A percentile compares a stretch with the other conserved stretches of the same genome.
phyloP scores from a whole-genome alignment of 2,888 invertebrate genomes.

The Lathronympha strigana region DNA sequence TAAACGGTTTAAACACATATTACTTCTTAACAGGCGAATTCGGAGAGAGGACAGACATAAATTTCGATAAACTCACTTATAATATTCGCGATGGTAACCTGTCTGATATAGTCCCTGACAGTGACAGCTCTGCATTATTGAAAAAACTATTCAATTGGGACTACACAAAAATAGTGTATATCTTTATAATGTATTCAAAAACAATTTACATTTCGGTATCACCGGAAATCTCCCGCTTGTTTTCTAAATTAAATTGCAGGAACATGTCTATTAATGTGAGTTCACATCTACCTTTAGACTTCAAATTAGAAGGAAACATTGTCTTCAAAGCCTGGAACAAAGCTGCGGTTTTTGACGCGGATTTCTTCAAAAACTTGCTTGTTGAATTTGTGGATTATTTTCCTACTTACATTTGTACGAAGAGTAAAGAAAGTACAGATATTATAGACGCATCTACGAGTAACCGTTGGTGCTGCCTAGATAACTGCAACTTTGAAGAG shows the following conservation, averaged over 20 bases:
- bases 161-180: background rate
- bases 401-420: background rate
- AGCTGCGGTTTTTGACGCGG: background rate
- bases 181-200: constrained; percentile 4
- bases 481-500: background rate
- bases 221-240: background rate
- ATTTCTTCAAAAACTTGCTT: background rate
- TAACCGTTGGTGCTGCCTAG: constrained; percentile 3
- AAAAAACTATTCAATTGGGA: background rate
- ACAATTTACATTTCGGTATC: background rate
- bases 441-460: background rate
- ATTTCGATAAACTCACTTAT: background rate
- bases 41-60: background rate
- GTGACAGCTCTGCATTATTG: background rate
- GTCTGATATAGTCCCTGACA: background rate
- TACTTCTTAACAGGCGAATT: background rate
- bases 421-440: background rate
- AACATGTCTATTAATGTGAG: background rate
- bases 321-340: background rate
- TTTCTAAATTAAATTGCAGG: background rate
- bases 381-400: background rate
- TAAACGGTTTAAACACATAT: background rate
- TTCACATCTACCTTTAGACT: background rate
- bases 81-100: constrained; percentile 2
- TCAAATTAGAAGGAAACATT: background rate